Percentiles rank a stretch among this genome's conserved stretches.
These are phyloP conservation scores for Dicroscelio sp. DNA, from an alignment of 2,888 invertebrate species.

Conservation along the genomic window DNA sequence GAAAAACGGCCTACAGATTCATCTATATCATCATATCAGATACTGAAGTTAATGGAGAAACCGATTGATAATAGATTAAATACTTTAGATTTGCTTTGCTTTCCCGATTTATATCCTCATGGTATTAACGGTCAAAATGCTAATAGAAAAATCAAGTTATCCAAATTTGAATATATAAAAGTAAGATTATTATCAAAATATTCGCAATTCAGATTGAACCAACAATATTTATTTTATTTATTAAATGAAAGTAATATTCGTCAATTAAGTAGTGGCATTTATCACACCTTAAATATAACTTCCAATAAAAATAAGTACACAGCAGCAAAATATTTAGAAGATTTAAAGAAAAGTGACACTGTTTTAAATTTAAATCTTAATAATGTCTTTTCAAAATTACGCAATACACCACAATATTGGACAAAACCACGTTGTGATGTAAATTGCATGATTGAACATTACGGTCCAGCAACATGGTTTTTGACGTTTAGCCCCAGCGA, in stretches of 20 bases:
- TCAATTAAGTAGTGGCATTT: slow-evolving; percentile 81
- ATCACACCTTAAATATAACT: slow-evolving; percentile 77
- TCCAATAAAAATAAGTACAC: slow-evolving; percentile 71
- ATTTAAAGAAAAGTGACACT: slow-evolving; percentile 54
- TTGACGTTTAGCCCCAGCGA: slow-evolving; percentile 84
- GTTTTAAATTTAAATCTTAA: slow-evolving; percentile 75
- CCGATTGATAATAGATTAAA: slow-evolving; percentile 78
- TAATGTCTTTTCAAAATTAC: slow-evolving; percentile 79
- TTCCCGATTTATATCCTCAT: slow-evolving; percentile 56
- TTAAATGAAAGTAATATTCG: slow-evolving; percentile 83
- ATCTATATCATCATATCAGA: neutral
- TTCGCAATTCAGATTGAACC: slow-evolving; percentile 81
- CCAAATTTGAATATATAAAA: slow-evolving; percentile 83
- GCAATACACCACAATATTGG: slow-evolving; percentile 76
- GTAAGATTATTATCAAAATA: slow-evolving; percentile 54
- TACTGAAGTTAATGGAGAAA: slow-evolving; percentile 75
- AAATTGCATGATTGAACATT: slow-evolving; percentile 77
- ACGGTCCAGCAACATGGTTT: slow-evolving; percentile 19
- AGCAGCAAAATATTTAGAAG: slow-evolving; percentile 48
- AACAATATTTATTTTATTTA: slow-evolving; percentile 85
- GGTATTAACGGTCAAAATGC: slow-evolving; percentile 80
- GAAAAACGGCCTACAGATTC: neutral
- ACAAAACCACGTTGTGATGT: slow-evolving; percentile 75
- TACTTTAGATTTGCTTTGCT: slow-evolving; percentile 24
- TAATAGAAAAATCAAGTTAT: slow-evolving; percentile 70